A percentile compares a stretch with the other conserved stretches of the same genome.
Evolutionary conservation across 2,888 invertebrate species (phyloP).

Genomic region (Portevinia maculata): DNA sequence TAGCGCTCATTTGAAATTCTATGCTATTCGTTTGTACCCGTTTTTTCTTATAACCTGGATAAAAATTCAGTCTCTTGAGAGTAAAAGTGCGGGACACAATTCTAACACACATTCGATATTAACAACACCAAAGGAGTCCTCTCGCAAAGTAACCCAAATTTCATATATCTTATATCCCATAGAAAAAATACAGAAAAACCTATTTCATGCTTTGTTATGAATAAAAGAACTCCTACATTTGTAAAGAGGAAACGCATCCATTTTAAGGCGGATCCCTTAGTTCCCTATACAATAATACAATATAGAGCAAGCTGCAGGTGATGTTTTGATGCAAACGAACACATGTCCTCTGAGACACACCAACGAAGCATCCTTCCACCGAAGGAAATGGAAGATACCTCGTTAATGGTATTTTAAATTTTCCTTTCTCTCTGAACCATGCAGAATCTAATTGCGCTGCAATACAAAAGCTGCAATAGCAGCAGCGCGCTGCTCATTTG

Average conservation of each 20-base stretch:
- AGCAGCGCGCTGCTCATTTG: neutral
- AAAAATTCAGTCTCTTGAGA: too few species aligned
- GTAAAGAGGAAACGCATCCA: neutral
- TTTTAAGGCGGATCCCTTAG: neutral
- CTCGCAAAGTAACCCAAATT: neutral
- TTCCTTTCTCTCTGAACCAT: neutral
- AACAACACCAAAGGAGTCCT: neutral
- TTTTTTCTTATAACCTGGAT: too few species aligned
- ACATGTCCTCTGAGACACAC: neutral
- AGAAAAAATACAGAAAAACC: too few species aligned
- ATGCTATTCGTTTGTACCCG: too few species aligned
- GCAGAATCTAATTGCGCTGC: neutral
- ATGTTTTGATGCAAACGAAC: constrained; percentile 12
- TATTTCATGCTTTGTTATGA: neutral
- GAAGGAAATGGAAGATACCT: neutral
- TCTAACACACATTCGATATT: neutral
- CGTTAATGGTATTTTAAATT: constrained; percentile 29
- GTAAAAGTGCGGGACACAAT: too few species aligned
- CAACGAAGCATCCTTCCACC: neutral
- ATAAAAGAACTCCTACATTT: constrained; percentile 1
- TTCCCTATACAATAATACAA: neutral
- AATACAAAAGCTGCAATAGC: too few species aligned
- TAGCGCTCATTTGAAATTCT: too few species aligned
- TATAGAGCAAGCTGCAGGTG: neutral
- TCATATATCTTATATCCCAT: neutral